Conservation (phyloP, 30 jellyfish, hydroid and myxozoan species). For the Pelagia noctiluca region DNA sequence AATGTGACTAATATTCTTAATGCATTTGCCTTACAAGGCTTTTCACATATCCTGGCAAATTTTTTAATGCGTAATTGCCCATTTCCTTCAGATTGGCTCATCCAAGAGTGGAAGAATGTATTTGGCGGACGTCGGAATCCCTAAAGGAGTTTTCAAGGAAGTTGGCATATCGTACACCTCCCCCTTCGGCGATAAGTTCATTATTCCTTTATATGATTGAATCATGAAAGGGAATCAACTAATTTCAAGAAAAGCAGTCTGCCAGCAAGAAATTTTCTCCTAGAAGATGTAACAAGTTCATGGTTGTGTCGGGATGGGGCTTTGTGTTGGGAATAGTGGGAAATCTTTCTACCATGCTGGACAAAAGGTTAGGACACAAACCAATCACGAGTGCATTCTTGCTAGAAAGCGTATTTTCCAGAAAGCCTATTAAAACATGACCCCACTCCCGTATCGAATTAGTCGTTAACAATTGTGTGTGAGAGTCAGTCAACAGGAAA, state of each 20-base stretch:
- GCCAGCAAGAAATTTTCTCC: too few relatives aligned
- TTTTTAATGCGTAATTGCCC: background rate
- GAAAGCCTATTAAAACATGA: too few relatives aligned
- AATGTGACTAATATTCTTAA: background rate
- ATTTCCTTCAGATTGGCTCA: slow-evolving; percentile 42
- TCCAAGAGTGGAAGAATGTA: slow-evolving; percentile 81
- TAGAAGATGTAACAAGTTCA: too few relatives aligned
- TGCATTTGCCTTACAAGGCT: background rate
- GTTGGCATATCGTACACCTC: slow-evolving; percentile 85
- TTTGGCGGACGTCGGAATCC: slow-evolving; percentile 91
- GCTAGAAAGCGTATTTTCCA: too few relatives aligned
- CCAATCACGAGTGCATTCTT: too few relatives aligned
- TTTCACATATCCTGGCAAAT: background rate
- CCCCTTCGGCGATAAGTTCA: slow-evolving; percentile 88
- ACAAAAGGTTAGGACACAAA: too few relatives aligned
- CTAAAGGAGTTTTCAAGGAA: slow-evolving; percentile 82
- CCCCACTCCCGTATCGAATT: too few relatives aligned
- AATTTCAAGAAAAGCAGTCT: slow-evolving; percentile 1
- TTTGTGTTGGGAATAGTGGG: too few relatives aligned
- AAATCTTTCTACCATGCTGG: too few relatives aligned
- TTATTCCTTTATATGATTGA: slow-evolving; percentile 77
- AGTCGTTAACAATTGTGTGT: too few relatives aligned
- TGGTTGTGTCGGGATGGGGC: too few relatives aligned
- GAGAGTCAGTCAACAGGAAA: too few relatives aligned
- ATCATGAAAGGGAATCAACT: background rate